Base-by-base conservation (phyloP, 2,113 vertebrate genomes). In the Solea senegalensis region DNA sequence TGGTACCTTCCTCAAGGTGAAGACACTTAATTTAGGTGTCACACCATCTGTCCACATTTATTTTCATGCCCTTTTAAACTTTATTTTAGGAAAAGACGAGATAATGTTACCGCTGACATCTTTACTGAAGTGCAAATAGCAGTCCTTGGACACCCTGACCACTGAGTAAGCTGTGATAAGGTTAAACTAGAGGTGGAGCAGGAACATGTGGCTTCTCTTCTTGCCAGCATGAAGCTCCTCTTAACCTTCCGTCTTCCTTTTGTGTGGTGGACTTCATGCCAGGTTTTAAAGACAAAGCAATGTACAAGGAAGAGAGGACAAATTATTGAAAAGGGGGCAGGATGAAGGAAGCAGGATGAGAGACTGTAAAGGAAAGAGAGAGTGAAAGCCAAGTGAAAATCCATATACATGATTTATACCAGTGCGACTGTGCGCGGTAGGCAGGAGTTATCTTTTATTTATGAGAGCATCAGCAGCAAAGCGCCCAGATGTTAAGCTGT, bases 361-460 rank as follows among this genome's bases (percentile, higher is more conserved):
- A 73, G 80, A 86, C 74, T 81, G 70, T 64, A 77, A 70, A 79
- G 81, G 87, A 85, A 81, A 88, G 90, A 90, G 89, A 83, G 91
- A 86, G 89, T 90, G 92, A 75, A 91, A 92, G 87, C 90, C 91
- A 91, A 86, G 90, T 57, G 57, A 84, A 92, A 93, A 93, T 92
- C 92, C 91, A 94, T 94, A 93, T 93, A 88, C 92, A 93, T 95
- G 94, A 95, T 95, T 95, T 95, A 95, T 94, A 92, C 75, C 84
- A 86, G 62, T 73, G 84, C 13, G 65, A 87, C 87, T 93, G 90
- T 82, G 89, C 88, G 82, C 78, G 28, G 89, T 87, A 84, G 68
- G 87, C 90, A 91, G 91, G 88, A 85, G 80, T 92, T 89, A 93
- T 94, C 88, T 93, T 94, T 95, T 91, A 96, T 96, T 96, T 94